Conservation (phyloP, 1,140 invertebrate genomes). For the Lepidotrigona ventralis region DNA sequence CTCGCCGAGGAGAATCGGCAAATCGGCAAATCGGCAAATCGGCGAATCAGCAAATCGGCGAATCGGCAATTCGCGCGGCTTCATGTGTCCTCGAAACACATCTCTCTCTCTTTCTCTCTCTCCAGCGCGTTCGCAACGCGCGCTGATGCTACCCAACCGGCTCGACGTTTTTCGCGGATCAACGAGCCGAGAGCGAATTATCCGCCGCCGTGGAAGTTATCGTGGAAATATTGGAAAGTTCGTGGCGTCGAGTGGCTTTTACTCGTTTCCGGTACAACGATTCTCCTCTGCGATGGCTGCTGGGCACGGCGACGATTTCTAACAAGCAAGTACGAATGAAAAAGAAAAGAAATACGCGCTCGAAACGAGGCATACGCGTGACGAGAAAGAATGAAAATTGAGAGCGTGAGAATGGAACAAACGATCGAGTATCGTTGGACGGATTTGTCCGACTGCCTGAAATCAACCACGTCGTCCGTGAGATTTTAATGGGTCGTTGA, state of each 20-base stretch:
- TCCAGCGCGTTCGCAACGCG: conserved; percentile 13
- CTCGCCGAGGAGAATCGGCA: conserved; percentile 25
- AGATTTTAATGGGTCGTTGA: conserved; percentile 42
- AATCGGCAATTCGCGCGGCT: conserved; percentile 29
- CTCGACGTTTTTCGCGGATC: conserved; percentile 72
- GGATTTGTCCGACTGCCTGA: conserved; percentile 10
- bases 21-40: conserved; percentile 26
- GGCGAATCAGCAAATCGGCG: conserved; percentile 37
- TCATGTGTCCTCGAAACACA: conserved; percentile 26
- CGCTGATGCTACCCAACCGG: conserved; percentile 57
- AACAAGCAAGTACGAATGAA: conserved; percentile 25
- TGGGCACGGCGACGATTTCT: conserved; percentile 38
- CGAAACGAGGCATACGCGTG: not conserved
- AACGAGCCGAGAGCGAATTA: conserved; percentile 73
- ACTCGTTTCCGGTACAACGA: conserved; percentile 50
- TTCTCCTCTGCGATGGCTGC: not conserved
- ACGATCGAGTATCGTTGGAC: conserved; percentile 18
- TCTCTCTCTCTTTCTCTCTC: no score
- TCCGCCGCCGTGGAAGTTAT: conserved; percentile 70
- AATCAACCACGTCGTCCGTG: conserved; percentile 17
- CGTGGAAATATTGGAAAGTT: conserved; percentile 71
- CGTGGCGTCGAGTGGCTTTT: conserved; percentile 50
- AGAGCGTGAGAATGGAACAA: conserved; percentile 59
- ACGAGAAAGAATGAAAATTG: conserved; percentile 20
- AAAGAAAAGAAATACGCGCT: not conserved